Evolutionary conservation across 2,113 vertebrate species (phyloP), one percentile per base, ranked within the genome.

Genomic region (Eulemur rufifrons): DNA sequence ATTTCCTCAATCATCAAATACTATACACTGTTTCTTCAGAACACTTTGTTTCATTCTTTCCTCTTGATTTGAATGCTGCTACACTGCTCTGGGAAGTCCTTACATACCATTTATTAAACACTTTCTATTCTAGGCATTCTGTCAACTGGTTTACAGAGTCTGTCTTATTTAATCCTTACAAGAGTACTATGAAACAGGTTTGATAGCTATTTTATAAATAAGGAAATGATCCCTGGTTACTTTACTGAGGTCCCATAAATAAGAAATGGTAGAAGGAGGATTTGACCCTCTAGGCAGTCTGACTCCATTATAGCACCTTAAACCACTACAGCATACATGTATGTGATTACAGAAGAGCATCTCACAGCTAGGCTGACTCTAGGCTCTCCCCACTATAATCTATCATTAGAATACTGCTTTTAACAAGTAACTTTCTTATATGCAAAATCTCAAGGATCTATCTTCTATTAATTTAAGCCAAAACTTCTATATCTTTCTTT

Each of bases 401-500:
- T 21, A 86, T 9, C 54, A 63, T 74, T 87, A 84, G 37, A 92
- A 92, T 54, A 82, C 5, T 83, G 21, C 54, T 88, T 94, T 95
- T 73, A 91, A 74, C 21, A 95, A 93, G 27, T 56, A 87, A 77
- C 8, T 85, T n/a, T 32, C 37, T 95, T 32, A 87, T 34, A 87
- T 18, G 71, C 8, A 90, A 93, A 85, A 87, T 45, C 5, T 59
- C 77, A 96, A 25, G 61, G 37, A 81, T 64, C 45, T 69, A 78
- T 56, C 91, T 92, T 64, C 85, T 87, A 83, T n/a, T 69, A 74
- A 20, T 92, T 87, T 74, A 97, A 89, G 3, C 56, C 20, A 81
- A 93, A 91, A 61, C 42, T 89, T 74, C 77, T 88, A 82, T 76
- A 13, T 86, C 74, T 96, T 92, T 91, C 34, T 82, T 83, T 95